Conservation (phyloP, 2,888 invertebrate genomes). For the Pilophorus perplexus region DNA sequence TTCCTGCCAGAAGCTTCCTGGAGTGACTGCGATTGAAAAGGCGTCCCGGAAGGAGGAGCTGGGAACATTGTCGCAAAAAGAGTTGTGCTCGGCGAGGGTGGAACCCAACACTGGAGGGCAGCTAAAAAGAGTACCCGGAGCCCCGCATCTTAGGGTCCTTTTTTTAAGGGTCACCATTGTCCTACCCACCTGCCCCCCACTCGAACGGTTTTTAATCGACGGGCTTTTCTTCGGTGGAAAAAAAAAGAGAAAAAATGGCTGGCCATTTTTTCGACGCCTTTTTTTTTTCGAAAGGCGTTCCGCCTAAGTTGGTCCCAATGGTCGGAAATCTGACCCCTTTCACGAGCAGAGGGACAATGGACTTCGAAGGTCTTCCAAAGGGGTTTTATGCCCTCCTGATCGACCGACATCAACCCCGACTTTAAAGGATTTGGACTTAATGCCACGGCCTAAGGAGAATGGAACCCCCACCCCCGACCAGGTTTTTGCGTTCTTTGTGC, state of each 20-base stretch:
- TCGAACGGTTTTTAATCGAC: neutral
- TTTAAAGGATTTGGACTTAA: neutral
- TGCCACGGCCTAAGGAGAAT: neutral
- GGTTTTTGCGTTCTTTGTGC: neutral
- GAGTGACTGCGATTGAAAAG: conserved; percentile 6
- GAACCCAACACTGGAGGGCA: neutral
- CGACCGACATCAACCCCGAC: neutral
- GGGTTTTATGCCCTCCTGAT: neutral
- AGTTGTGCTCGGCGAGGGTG: neutral
- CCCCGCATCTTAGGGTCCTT: conserved; percentile 2
- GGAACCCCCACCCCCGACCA: neutral
- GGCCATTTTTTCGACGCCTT: conserved; percentile 1
- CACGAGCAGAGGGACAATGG: conserved; percentile 30
- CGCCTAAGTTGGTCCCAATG: conserved; percentile 35
- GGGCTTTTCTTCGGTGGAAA: neutral
- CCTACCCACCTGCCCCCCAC: conserved; percentile 16
- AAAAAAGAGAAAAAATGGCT: conserved; percentile 18
- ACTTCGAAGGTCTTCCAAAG: conserved; percentile 1
- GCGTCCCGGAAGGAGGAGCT: conserved; percentile 21
- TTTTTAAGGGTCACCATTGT: conserved; percentile 26
- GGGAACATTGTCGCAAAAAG: conserved; percentile 19
- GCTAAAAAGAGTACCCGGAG: neutral
- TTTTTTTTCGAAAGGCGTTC: conserved; percentile 13
- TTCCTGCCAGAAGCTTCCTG: conserved; percentile 8
- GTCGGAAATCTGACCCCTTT: conserved; percentile 39